Conservation (phyloP, 2,888 invertebrate genomes). For the Callimorpha dominula region DNA sequence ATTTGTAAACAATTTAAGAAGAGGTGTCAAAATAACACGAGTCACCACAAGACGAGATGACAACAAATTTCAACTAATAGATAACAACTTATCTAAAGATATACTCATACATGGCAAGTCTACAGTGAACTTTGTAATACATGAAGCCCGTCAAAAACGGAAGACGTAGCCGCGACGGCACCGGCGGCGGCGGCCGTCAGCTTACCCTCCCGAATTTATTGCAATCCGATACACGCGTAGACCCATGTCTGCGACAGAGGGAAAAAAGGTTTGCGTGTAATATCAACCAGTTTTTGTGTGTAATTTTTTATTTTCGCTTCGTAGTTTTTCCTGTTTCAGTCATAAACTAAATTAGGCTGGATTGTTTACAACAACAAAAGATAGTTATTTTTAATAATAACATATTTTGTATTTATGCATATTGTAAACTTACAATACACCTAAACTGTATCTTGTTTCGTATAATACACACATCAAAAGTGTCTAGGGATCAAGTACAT, state of each 20-base stretch:
- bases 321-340: slow-evolving; percentile 36
- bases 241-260: slow-evolving; percentile 37
- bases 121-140: slow-evolving; percentile 30
- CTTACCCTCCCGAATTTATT: slow-evolving; percentile 71
- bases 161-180: slow-evolving; percentile 62
- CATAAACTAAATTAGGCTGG: slow-evolving; percentile 14
- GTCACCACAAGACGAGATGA: too few relatives aligned
- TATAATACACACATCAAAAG: too few relatives aligned
- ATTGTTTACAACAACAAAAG: background rate
- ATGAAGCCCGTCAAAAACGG: slow-evolving; percentile 74
- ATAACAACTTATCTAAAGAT: background rate
- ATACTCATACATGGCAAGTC: slow-evolving; percentile 8
- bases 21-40: too few relatives aligned
- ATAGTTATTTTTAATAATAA: too few relatives aligned
- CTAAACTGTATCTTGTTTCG: too few relatives aligned
- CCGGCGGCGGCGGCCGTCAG: slow-evolving; percentile 6
- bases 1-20: too few relatives aligned
- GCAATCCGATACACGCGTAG: slow-evolving; percentile 74
- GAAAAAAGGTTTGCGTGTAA: slow-evolving; percentile 31
- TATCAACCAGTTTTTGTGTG: slow-evolving; percentile 34
- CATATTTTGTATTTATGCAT: too few relatives aligned
- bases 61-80: background rate
- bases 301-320: slow-evolving; percentile 24
- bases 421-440: too few relatives aligned
- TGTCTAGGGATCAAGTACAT: too few relatives aligned